Conservation (phyloP, 1,140 invertebrate genomes). For the Drosophila murphyi region DNA sequence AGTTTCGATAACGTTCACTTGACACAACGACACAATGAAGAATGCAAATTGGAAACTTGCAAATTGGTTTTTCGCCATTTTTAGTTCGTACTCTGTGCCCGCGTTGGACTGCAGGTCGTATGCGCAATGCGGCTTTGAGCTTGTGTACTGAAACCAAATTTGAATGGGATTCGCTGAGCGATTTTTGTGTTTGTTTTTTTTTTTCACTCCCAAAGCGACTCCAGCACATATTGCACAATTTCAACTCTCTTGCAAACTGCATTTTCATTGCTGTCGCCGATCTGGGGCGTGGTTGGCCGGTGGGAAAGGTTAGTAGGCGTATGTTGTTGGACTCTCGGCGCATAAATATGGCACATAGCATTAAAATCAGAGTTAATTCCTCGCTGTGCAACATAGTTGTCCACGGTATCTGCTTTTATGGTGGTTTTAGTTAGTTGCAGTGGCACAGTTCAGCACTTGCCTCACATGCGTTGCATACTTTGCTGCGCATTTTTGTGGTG, state of each 20-base stretch:
- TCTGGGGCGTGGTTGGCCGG: constrained; percentile 32
- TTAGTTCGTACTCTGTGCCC: constrained; percentile 15
- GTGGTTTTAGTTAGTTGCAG: constrained; percentile 1
- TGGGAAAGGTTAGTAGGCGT: constrained; percentile 25
- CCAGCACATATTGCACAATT: constrained; percentile 50
- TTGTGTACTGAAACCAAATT: constrained; percentile 10
- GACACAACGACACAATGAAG: constrained; percentile 37
- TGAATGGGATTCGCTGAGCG: background rate
- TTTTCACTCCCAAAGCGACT: constrained; percentile 49
- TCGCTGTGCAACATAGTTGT: constrained; percentile 70
- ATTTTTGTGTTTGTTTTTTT: constrained; percentile 3
- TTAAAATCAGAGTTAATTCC: constrained; percentile 78
- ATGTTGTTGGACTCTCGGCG: constrained; percentile 31
- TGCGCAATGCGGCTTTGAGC: constrained; percentile 55
- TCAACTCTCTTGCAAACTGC: constrained; percentile 40
- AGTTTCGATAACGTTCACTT: constrained; percentile 14
- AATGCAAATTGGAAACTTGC: constrained; percentile 48
- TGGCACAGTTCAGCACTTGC: constrained; percentile 8
- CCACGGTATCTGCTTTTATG: constrained; percentile 29
- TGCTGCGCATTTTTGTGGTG: constrained; percentile 14
- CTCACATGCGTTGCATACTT: constrained; percentile 36
- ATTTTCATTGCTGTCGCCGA: constrained; percentile 55
- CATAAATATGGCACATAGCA: constrained; percentile 66
- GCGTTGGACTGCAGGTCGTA: constrained; percentile 40
- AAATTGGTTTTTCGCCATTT: constrained; percentile 46